These are phyloP conservation scores for Campylomormyrus numenius DNA, from an alignment of 2,113 vertebrate species.

Conservation along the genomic window DNA sequence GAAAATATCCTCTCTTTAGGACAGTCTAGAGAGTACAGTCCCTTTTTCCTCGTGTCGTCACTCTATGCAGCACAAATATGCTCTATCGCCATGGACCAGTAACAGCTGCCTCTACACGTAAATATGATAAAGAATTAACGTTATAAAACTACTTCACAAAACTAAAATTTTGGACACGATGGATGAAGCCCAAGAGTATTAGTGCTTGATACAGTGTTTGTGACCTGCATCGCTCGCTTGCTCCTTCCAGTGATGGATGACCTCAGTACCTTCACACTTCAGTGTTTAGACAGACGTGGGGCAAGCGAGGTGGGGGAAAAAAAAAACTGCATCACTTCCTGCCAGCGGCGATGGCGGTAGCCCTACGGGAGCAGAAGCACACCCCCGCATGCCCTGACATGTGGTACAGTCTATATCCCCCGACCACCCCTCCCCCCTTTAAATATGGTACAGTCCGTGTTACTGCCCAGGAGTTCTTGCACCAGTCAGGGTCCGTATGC, in stretches of 20 bases:
- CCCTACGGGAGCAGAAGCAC: background rate
- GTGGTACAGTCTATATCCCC: background rate
- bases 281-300: background rate
- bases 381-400: background rate
- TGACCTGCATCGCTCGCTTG: background rate
- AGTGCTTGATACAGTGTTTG: constrained; percentile 46
- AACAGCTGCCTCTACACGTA: constrained; percentile 3
- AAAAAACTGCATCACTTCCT: background rate
- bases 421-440: background rate
- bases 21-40: background rate
- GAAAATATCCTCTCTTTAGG: background rate
- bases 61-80: background rate
- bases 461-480: constrained; percentile 6
- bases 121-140: background rate
- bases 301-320: background rate
- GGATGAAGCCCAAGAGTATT: background rate
- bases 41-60: background rate
- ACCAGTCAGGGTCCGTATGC: constrained; percentile 37
- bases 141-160: background rate
- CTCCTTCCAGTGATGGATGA: background rate
- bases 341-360: background rate
- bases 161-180: background rate
- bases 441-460: constrained; percentile 2
- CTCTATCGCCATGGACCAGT: background rate
- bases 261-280: constrained; percentile 19